Percentiles rank a stretch among this genome's conserved stretches.
phyloP scores from a whole-genome alignment of 2,888 invertebrate species.

The Lypha dubia region DNA sequence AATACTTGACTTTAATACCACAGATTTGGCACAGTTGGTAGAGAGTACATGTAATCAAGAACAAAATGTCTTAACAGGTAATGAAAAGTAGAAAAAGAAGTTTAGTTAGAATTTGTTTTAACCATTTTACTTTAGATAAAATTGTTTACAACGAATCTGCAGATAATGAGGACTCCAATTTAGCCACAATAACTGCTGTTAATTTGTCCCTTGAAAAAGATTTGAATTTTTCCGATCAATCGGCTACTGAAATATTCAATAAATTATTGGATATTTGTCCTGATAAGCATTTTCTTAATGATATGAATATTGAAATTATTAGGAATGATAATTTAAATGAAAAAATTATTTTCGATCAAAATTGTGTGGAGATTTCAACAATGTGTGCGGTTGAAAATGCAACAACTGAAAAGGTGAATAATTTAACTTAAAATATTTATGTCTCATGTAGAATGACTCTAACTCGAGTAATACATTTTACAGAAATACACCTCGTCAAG shows the following conservation, averaged over 20 bases:
- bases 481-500: no score
- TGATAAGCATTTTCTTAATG: slow-evolving; percentile 33
- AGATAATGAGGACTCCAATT: slow-evolving; percentile 51
- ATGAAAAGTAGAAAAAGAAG: neutral
- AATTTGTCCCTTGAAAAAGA: slow-evolving; percentile 18
- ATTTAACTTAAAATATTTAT: neutral
- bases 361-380: slow-evolving; percentile 28
- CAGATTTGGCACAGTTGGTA: slow-evolving; percentile 29
- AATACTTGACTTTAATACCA: slow-evolving; percentile 69
- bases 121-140: slow-evolving; percentile 46
- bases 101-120: neutral
- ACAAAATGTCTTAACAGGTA: slow-evolving; percentile 22
- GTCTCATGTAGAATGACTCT: no score
- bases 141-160: neutral
- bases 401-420: slow-evolving; percentile 39
- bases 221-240: slow-evolving; percentile 52
- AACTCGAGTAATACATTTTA: no score
- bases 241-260: slow-evolving; percentile 64
- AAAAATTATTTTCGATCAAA: slow-evolving; percentile 17
- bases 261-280: slow-evolving; percentile 57
- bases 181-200: slow-evolving; percentile 29
- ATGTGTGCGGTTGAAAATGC: slow-evolving; percentile 17
- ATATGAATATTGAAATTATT: slow-evolving; percentile 3
- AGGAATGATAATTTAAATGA: slow-evolving; percentile 21
- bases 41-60: slow-evolving; percentile 11